Conservation (phyloP, 2,797 vertebrate genomes). For the Mico argentatus region DNA sequence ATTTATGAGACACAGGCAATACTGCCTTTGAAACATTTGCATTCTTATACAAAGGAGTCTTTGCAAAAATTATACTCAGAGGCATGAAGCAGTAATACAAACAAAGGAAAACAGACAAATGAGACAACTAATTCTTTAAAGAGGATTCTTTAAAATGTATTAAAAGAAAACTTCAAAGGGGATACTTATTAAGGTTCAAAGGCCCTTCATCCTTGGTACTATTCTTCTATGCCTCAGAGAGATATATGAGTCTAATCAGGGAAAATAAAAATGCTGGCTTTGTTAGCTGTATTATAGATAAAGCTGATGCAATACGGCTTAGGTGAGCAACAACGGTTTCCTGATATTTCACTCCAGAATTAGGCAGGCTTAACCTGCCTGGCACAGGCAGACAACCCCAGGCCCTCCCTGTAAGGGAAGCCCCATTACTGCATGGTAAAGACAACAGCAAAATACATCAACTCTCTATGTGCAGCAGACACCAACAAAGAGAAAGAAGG, state of each 20-base stretch:
- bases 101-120: not conserved
- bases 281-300: not conserved
- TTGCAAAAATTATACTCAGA: not conserved
- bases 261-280: not conserved
- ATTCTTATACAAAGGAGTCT: not conserved
- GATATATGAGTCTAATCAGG: not conserved
- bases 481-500: not conserved
- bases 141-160: too few species aligned
- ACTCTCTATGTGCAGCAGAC: not conserved
- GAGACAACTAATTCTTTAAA: not conserved
- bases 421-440: too few species aligned
- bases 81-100: not conserved
- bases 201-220: not conserved
- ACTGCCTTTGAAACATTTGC: not conserved
- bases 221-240: not conserved
- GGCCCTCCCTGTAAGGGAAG: not conserved
- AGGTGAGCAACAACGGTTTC: not conserved
- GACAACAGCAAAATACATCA: not conserved
- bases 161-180: conserved; percentile 8
- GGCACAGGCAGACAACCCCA: not conserved
- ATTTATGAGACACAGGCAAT: not conserved
- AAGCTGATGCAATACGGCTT: not conserved
- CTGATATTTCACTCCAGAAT: not conserved
- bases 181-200: not conserved
- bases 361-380: not conserved